Percentiles rank a stretch among this genome's conserved stretches.
These are phyloP conservation scores for Electrona antarctica DNA, from an alignment of 2,113 vertebrate species.

Conservation along the genomic window DNA sequence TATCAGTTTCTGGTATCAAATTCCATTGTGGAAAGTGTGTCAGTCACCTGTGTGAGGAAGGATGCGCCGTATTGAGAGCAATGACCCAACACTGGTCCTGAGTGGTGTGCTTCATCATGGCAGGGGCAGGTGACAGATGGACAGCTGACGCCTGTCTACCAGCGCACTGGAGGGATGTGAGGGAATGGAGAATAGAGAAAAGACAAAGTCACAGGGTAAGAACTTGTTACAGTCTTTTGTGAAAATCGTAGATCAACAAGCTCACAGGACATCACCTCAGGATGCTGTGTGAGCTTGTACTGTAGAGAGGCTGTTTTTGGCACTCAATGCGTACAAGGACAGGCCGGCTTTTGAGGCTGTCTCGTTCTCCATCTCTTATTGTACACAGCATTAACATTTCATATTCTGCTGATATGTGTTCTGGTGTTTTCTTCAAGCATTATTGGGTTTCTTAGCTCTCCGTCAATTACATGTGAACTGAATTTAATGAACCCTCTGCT, in stretches of 20 bases:
- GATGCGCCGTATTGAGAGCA: not conserved
- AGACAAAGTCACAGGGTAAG: conserved; percentile 61
- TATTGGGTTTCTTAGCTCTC: not conserved
- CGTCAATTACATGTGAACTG: not conserved
- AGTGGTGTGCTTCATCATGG: conserved; percentile 26
- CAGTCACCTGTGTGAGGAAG: conserved; percentile 22
- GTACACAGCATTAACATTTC: not conserved
- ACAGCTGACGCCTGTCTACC: conserved; percentile 32
- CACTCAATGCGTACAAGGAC: no score
- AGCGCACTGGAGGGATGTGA: conserved; percentile 53
- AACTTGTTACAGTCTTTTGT: not conserved
- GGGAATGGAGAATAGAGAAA: conserved; percentile 62
- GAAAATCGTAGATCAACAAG: no score
- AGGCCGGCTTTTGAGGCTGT: conserved; percentile 4
- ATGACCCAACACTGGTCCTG: conserved; percentile 11
- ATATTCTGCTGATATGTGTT: not conserved
- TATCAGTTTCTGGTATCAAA: conserved; percentile 41
- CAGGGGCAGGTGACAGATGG: conserved; percentile 14
- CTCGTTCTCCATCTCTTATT: conserved; percentile 1
- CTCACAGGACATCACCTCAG: no score
- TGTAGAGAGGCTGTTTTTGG: no score
- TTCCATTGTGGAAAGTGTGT: conserved; percentile 30
- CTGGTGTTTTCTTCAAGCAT: conserved; percentile 14
- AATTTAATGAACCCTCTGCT: conserved; percentile 4
- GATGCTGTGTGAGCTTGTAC: no score